phyloP scores from a whole-genome alignment of 2,113 vertebrate species.

The Siniperca knerii region DNA sequence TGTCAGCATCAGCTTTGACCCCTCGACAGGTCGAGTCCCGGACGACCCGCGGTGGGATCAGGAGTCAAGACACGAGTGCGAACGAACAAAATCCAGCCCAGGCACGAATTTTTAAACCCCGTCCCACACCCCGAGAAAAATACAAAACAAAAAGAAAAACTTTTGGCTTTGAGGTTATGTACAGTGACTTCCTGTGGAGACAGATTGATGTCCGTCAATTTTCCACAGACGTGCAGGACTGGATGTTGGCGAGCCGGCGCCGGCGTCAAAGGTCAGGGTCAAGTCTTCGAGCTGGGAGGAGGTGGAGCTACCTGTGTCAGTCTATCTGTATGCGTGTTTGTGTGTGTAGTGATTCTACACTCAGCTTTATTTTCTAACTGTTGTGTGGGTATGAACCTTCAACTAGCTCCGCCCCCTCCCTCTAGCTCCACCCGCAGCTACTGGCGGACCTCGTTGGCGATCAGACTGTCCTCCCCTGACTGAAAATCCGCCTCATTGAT shows the following conservation, averaged over 20 bases:
- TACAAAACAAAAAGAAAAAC: slow-evolving; percentile 1
- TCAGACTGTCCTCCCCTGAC: slow-evolving; percentile 98
- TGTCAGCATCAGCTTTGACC: slow-evolving; percentile 20
- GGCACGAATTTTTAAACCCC: slow-evolving; percentile 60
- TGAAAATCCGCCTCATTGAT: slow-evolving; percentile 98
- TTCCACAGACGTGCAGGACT: slow-evolving; percentile 39
- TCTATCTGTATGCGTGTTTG: slow-evolving; percentile 22
- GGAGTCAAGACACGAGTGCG: slow-evolving; percentile 56
- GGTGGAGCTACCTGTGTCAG: slow-evolving; percentile 56
- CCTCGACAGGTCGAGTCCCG: slow-evolving; percentile 12
- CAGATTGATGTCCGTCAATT: slow-evolving; percentile 24
- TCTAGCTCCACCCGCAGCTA: slow-evolving; percentile 72
- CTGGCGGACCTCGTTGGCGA: slow-evolving; percentile 95
- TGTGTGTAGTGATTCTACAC: slow-evolving; percentile 37
- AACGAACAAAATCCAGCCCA: slow-evolving; percentile 59
- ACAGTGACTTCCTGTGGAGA: slow-evolving; percentile 60
- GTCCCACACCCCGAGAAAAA: slow-evolving; percentile 7
- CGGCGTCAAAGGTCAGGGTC: slow-evolving; percentile 71
- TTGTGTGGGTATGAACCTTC: slow-evolving; percentile 22
- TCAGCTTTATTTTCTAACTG: slow-evolving; percentile 36
- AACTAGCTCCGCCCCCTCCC: slow-evolving; percentile 61
- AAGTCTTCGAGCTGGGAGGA: slow-evolving; percentile 64
- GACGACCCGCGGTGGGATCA: slow-evolving; percentile 16
- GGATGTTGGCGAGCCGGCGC: slow-evolving; percentile 61
- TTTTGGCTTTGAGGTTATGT: slow-evolving; percentile 72